Evolutionary conservation across 2,888 invertebrate species (phyloP).

Genomic region (Catocala sponsa): DNA sequence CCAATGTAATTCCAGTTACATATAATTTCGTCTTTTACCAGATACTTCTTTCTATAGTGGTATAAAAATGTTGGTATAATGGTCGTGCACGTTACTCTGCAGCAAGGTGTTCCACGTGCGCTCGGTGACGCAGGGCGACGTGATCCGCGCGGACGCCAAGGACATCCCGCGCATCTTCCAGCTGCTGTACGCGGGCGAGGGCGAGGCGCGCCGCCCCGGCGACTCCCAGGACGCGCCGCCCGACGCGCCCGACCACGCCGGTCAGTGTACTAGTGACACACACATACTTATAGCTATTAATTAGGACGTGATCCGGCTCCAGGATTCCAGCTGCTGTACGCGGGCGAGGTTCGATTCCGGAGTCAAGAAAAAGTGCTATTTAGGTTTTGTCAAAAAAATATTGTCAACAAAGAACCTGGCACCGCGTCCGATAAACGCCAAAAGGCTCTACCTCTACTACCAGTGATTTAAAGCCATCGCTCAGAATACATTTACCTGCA

Average conservation of each 20-base stretch:
- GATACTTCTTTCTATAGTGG: too few relatives aligned
- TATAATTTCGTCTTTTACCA: too few relatives aligned
- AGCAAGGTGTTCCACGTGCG: conserved; percentile 99
- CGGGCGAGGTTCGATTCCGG: conserved; percentile 91
- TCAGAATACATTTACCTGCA: too few relatives aligned
- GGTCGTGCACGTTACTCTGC: conserved; percentile 44
- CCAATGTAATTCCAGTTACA: too few relatives aligned
- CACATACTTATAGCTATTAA: not conserved
- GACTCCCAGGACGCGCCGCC: conserved; percentile 70
- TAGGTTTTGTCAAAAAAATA: too few relatives aligned
- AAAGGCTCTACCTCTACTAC: too few relatives aligned
- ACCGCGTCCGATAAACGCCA: too few relatives aligned
- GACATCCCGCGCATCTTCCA: conserved; percentile 99
- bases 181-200: conserved; percentile 98
- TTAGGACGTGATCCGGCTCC: conserved; percentile 92
- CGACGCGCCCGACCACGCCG: conserved; percentile 74
- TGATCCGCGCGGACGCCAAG: conserved; percentile 99
- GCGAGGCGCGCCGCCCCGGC: conserved; percentile 95
- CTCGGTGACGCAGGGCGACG: conserved; percentile 99
- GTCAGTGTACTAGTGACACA: conserved; percentile 44
- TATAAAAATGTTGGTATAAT: too few relatives aligned
- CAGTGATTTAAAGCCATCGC: too few relatives aligned
- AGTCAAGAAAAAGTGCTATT: too few relatives aligned
- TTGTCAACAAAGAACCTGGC: too few relatives aligned
- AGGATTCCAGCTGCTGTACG: conserved; percentile 98